Evolutionary conservation across 1,140 invertebrate genomes (phyloP).

Genomic region (Heliconius congener): DNA sequence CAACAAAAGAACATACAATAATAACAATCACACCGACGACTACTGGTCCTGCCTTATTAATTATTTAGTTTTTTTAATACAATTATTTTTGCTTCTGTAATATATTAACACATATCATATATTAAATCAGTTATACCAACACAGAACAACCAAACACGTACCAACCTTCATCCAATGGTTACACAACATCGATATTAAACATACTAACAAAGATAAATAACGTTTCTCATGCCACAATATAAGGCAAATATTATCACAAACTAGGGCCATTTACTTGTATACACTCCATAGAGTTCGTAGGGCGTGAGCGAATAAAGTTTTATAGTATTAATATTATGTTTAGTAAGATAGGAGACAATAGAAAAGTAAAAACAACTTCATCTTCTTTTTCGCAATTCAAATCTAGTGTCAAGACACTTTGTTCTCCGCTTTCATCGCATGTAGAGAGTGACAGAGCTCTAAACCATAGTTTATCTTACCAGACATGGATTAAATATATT

Average conservation of each 20-base stretch:
- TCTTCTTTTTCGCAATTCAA: too few relatives aligned
- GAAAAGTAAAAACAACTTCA: too few relatives aligned
- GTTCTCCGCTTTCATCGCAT: too few relatives aligned
- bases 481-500: too few relatives aligned
- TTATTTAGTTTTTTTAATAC: too few relatives aligned
- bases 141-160: background rate
- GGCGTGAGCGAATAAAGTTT: background rate
- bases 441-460: too few relatives aligned
- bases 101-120: background rate
- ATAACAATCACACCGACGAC: too few relatives aligned
- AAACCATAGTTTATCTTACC: too few relatives aligned
- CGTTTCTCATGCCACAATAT: conserved; percentile 13
- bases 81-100: background rate
- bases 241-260: conserved; percentile 14
- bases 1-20: too few relatives aligned
- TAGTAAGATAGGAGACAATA: too few relatives aligned
- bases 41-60: too few relatives aligned
- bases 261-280: conserved; percentile 5
- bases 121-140: background rate
- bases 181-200: conserved; percentile 7
- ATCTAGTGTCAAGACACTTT: too few relatives aligned
- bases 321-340: background rate
- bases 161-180: background rate
- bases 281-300: conserved; percentile 2
- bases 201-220: conserved; percentile 15